Evolutionary conservation across 2,797 vertebrate species (phyloP), one percentile per base, ranked within the genome.

Genomic region (Macropus fuliginosus): DNA sequence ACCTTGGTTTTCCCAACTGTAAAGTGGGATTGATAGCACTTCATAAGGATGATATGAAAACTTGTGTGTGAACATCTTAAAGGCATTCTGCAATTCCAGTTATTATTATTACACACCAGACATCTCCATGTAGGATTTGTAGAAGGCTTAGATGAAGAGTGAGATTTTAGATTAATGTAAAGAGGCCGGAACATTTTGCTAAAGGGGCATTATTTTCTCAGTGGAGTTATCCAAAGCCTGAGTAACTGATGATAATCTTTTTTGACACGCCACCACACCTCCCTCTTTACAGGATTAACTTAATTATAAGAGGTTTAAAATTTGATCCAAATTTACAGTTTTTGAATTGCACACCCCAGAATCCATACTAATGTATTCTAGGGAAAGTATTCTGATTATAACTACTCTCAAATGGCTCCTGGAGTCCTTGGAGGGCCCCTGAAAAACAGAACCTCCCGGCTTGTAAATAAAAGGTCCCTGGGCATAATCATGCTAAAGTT

Each of bases 141-240:
- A 28, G 40, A 87, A 87, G 40, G 24, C 40, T 87, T 87, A 87
- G 74, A 87, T 87, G 74, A 50, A 46, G 74, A 81, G 40, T 1
- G 10, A 87, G 74, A 87, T 87, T 87, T 87, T 87, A 87, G 40
- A 87, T 94, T 90, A 94, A 74, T 66, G 18, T 92, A 91, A 94
- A 62, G 93, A 93, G 12, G 31, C 92, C 94, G 62, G 81, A 90
- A 50, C 12, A 94, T 92, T 91, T 90, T 50, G 1, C 91, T 87
- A 92, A 91, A 54, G 24, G 91, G 31, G 16, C 55, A 13, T 93
- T 66, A 54, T 93, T 97, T 95, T 54, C 50, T 16, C 54, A 91
- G 29, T 74, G 74, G 81, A 56, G 52, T 21, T 87, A 74, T 94
- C 59, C 94, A 92, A 94, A 95, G 89, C 94, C 29, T 91, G 40